Percentiles rank a stretch among this genome's conserved stretches.
Conservation (phyloP, 1,140 invertebrate genomes). For the Macrosteles quadrilineatus region DNA sequence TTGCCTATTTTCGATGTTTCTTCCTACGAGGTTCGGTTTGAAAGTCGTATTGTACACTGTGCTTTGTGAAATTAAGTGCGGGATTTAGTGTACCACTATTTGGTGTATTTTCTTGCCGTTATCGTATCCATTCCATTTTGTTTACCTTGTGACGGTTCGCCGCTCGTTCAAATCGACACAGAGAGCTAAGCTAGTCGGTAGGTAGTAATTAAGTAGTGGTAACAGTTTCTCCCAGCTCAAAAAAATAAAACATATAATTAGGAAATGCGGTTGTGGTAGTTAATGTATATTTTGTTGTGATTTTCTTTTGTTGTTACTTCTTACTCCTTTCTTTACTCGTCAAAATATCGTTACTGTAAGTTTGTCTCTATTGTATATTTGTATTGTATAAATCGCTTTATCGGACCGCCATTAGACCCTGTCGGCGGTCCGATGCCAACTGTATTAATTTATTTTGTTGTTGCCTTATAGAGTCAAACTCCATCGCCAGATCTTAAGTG, state of each 20-base stretch:
- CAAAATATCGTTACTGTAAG: not conserved
- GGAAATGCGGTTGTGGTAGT: slow-evolving; percentile 18
- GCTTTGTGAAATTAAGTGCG: slow-evolving; percentile 18
- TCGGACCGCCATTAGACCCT: too few species aligned
- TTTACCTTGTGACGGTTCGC: not conserved
- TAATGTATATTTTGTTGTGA: slow-evolving; percentile 23
- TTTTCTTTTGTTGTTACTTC: slow-evolving; percentile 6
- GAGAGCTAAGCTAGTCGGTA: slow-evolving; percentile 14
- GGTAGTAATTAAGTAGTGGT: slow-evolving; percentile 21
- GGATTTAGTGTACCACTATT: slow-evolving; percentile 20
- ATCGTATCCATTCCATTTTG: slow-evolving; percentile 14
- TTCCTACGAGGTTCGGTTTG: not conserved
- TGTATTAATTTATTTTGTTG: too few species aligned
- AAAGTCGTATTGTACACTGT: slow-evolving; percentile 16
- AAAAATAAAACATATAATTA: not conserved
- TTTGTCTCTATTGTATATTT: slow-evolving; percentile 6
- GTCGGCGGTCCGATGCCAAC: too few species aligned
- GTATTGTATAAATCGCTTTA: not conserved
- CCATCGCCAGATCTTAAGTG: not conserved
- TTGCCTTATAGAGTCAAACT: not conserved
- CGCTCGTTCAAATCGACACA: not conserved
- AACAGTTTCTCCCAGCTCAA: not conserved
- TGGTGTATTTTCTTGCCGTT: slow-evolving; percentile 3
- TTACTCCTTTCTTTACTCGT: not conserved
- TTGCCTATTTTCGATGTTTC: slow-evolving; percentile 20